phyloP scores from a whole-genome alignment of 2,797 vertebrate species.

The Manis javanica region DNA sequence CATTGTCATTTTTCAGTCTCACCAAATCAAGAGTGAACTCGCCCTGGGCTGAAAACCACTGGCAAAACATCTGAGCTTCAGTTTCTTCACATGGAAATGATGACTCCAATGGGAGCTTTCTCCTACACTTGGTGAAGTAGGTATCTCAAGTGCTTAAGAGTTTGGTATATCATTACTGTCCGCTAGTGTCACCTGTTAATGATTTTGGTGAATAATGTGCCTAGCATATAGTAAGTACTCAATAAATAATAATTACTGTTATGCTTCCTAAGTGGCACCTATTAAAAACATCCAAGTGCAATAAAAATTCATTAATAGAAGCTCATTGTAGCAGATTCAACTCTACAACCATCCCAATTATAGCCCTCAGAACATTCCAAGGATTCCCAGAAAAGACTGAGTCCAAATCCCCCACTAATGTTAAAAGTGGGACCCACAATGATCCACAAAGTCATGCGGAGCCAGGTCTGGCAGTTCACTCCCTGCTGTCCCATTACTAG shows the following conservation, averaged over 20 bases:
- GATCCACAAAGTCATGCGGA: neutral
- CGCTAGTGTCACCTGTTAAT: neutral
- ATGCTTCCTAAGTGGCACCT: slow-evolving; percentile 33
- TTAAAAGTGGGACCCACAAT: neutral
- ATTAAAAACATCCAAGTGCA: neutral
- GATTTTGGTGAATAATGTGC: neutral
- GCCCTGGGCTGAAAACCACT: too few species aligned
- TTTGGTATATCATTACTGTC: neutral
- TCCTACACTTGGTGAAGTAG: neutral
- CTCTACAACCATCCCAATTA: neutral
- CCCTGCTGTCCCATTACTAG: neutral
- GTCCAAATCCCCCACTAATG: neutral
- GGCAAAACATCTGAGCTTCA: neutral
- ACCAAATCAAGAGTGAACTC: too few species aligned
- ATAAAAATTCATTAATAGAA: slow-evolving; percentile 20
- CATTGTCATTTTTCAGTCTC: too few species aligned
- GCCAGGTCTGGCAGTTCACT: neutral
- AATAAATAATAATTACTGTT: neutral
- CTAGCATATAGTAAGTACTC: neutral
- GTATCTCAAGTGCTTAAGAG: neutral
- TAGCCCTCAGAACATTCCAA: neutral
- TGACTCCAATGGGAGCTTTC: neutral
- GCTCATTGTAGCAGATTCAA: neutral
- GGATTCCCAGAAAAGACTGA: neutral
- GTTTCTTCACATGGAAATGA: neutral